Evolutionary conservation across 2,113 vertebrate genomes (phyloP).

Genomic region (Cacatua alba): DNA sequence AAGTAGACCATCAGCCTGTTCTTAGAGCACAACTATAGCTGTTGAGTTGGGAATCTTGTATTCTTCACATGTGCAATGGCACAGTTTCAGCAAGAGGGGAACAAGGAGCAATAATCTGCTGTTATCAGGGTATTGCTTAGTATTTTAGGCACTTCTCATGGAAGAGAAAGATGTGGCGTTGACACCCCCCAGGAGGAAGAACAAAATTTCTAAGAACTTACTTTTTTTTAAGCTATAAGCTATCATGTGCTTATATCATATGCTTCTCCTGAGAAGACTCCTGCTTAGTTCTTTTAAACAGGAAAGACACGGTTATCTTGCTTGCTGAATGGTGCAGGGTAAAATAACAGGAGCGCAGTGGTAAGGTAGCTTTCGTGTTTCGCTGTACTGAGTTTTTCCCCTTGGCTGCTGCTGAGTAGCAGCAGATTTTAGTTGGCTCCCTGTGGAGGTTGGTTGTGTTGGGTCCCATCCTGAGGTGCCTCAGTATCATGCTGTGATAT

Average conservation of each 20-base stretch:
- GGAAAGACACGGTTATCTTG: neutral
- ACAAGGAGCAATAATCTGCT: neutral
- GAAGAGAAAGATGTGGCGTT: neutral
- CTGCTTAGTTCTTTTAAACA: neutral
- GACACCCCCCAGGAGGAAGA: neutral
- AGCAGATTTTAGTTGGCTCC: neutral
- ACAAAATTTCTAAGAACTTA: neutral
- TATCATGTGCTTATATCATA: neutral
- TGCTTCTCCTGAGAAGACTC: rapidly evolving
- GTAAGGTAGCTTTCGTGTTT: neutral
- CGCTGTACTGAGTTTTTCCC: neutral
- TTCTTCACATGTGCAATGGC: neutral
- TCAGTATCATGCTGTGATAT: neutral
- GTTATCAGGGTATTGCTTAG: neutral
- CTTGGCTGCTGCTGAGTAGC: neutral
- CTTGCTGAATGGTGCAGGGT: neutral
- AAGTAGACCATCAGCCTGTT: neutral
- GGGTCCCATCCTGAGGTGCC: neutral
- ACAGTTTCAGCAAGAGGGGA: neutral
- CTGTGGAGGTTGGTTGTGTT: neutral
- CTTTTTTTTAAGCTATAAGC: neutral
- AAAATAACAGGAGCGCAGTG: neutral
- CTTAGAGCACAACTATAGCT: neutral
- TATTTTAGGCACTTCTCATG: neutral
- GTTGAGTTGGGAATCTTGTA: neutral